A percentile compares a stretch with the other conserved stretches of the same genome.
These are phyloP conservation scores for Atta texana DNA, from an alignment of 1,140 invertebrate genomes.

Conservation along the genomic window DNA sequence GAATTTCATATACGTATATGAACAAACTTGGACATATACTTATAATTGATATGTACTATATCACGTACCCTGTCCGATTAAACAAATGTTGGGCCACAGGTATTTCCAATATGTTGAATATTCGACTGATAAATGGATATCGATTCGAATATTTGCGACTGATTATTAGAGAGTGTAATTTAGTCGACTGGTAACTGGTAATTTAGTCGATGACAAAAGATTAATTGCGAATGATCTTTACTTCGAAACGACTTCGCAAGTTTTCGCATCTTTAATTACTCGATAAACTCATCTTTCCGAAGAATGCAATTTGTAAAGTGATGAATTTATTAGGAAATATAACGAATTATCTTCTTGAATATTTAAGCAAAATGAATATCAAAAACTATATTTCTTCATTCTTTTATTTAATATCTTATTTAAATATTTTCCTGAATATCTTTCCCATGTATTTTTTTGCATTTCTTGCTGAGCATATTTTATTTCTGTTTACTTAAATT, in stretches of 20 bases:
- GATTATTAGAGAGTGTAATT: slow-evolving; percentile 25
- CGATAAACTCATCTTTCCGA: not conserved
- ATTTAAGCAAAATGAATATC: not conserved
- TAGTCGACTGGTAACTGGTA: slow-evolving; percentile 8
- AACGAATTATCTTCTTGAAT: slow-evolving; percentile 6
- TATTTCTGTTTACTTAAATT: not conserved
- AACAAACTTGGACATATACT: not conserved
- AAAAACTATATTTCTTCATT: not conserved
- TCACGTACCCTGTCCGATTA: not conserved
- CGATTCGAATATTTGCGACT: slow-evolving; percentile 15
- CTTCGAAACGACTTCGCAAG: not conserved
- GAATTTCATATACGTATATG: slow-evolving; percentile 11
- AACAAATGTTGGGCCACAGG: slow-evolving; percentile 11
- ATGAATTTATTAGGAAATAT: not conserved
- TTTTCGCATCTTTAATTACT: slow-evolving; percentile 29
- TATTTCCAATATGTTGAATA: slow-evolving; percentile 15
- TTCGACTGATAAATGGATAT: slow-evolving; percentile 46
- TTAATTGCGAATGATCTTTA: slow-evolving; percentile 15
- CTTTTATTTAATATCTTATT: not conserved
- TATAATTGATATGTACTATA: slow-evolving; percentile 36
- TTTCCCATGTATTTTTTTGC: not conserved
- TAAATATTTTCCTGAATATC: not conserved
- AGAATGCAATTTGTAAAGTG: not conserved
- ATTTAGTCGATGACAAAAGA: slow-evolving; percentile 17
- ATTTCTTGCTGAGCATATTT: not conserved